phyloP scores from a whole-genome alignment of 1,140 invertebrate genomes.

The Dendroctonus valens region DNA sequence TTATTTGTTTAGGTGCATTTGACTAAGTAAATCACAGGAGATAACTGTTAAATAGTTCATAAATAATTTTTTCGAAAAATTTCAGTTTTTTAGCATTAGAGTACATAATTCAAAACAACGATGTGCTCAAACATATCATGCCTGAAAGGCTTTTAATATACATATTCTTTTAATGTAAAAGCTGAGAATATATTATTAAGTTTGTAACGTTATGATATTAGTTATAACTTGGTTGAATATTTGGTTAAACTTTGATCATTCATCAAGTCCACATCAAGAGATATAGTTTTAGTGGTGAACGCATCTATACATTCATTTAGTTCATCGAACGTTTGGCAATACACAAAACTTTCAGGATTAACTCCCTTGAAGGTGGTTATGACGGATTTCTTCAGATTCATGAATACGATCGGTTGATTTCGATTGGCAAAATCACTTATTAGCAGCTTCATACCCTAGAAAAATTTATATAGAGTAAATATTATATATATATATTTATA shows the following conservation, averaged over 20 bases:
- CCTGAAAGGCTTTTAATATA: too few species aligned
- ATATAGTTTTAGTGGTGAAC: constrained; percentile 5
- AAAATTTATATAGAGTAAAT: constrained; percentile 11
- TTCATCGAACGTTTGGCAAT: constrained; percentile 62
- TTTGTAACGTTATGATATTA: too few species aligned
- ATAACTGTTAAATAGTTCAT: too few species aligned
- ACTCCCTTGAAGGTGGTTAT: constrained; percentile 68
- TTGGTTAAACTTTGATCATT: constrained; percentile 20
- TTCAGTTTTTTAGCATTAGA: too few species aligned
- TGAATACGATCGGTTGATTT: constrained; percentile 72
- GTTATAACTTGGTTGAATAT: background rate
- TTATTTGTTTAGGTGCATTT: too few species aligned
- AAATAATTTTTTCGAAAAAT: too few species aligned
- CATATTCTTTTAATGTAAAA: too few species aligned
- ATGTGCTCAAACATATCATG: too few species aligned
- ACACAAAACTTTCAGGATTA: constrained; percentile 64
- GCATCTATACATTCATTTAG: constrained; percentile 62
- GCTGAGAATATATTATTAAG: too few species aligned
- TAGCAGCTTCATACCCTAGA: constrained; percentile 69
- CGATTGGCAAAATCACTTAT: constrained; percentile 71
- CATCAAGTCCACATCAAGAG: constrained; percentile 9
- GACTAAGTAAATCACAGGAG: too few species aligned
- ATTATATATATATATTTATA: too few species aligned
- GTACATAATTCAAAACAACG: too few species aligned
- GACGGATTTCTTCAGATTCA: constrained; percentile 71